phyloP scores from a whole-genome alignment of 1,140 invertebrate species.

The Rhagoletis zephyria region DNA sequence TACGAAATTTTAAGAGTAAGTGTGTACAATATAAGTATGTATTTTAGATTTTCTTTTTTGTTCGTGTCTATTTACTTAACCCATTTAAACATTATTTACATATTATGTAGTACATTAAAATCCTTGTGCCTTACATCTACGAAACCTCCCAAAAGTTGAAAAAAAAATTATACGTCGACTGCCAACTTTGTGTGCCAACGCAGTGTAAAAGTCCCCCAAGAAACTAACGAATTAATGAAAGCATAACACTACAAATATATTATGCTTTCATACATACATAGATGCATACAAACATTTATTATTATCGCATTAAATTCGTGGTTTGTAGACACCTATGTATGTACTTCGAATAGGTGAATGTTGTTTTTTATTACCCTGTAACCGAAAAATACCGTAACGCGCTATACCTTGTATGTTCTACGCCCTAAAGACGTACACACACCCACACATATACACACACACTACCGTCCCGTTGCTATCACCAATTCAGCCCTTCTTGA shows the following conservation, averaged over 20 bases:
- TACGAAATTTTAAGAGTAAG: background rate
- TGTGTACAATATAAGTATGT: too few relatives aligned
- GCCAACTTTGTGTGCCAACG: background rate
- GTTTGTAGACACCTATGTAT: background rate
- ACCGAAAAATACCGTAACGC: background rate
- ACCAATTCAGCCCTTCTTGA: constrained; percentile 82
- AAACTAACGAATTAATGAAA: background rate
- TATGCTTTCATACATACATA: background rate
- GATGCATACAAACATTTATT: background rate
- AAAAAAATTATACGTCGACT: background rate
- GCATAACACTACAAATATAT: background rate
- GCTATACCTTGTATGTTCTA: background rate
- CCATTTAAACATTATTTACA: background rate
- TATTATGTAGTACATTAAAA: background rate
- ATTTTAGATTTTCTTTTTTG: background rate
- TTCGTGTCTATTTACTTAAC: constrained; percentile 18
- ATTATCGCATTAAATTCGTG: background rate
- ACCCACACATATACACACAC: background rate
- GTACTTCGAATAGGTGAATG: background rate
- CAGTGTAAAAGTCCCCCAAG: background rate
- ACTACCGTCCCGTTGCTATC: background rate
- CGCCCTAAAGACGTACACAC: background rate
- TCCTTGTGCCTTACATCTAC: constrained; percentile 23
- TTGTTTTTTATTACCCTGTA: background rate
- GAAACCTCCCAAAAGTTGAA: background rate